These are phyloP conservation scores for Emydoidea blandingii DNA, from an alignment of 2,797 vertebrate genomes.

Conservation along the genomic window DNA sequence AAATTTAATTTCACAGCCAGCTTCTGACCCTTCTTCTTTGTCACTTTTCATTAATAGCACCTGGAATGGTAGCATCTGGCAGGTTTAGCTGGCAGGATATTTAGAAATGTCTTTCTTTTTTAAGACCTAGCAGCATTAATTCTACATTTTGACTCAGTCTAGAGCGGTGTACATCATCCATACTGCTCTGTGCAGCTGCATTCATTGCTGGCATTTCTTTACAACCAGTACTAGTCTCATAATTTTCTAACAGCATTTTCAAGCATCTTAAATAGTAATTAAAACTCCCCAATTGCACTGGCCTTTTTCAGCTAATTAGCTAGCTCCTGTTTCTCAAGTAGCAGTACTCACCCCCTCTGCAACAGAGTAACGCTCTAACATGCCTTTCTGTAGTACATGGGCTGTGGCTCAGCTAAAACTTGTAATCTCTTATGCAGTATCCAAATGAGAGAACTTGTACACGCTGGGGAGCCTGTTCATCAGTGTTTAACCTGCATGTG, in stretches of 20 bases:
- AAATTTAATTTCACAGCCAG: neutral
- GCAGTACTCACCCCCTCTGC: conserved; percentile 32
- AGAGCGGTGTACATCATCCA: neutral
- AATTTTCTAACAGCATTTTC: conserved; percentile 31
- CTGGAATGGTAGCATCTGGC: neutral
- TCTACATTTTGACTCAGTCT: neutral
- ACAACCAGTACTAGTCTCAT: conserved; percentile 14
- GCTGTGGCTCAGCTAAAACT: conserved; percentile 50
- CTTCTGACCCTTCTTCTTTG: conserved; percentile 4
- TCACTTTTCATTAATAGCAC: conserved; percentile 14
- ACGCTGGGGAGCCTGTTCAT: conserved; percentile 58
- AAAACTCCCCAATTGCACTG: conserved; percentile 22
- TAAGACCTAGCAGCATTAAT: neutral
- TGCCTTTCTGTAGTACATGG: neutral
- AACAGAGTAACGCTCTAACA: conserved; percentile 7
- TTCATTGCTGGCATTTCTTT: conserved; percentile 20
- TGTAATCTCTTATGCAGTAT: conserved; percentile 27
- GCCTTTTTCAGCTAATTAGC: conserved; percentile 41
- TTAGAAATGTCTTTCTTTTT: conserved; percentile 5
- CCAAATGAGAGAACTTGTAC: conserved; percentile 34
- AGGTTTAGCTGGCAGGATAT: neutral
- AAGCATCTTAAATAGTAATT: conserved; percentile 39
- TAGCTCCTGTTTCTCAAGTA: conserved; percentile 21
- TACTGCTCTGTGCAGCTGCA: conserved; percentile 21
- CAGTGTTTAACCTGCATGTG: conserved; percentile 57